These are phyloP conservation scores for Drosophila trichaetosa DNA, from an alignment of 2,888 invertebrate species.

Conservation along the genomic window DNA sequence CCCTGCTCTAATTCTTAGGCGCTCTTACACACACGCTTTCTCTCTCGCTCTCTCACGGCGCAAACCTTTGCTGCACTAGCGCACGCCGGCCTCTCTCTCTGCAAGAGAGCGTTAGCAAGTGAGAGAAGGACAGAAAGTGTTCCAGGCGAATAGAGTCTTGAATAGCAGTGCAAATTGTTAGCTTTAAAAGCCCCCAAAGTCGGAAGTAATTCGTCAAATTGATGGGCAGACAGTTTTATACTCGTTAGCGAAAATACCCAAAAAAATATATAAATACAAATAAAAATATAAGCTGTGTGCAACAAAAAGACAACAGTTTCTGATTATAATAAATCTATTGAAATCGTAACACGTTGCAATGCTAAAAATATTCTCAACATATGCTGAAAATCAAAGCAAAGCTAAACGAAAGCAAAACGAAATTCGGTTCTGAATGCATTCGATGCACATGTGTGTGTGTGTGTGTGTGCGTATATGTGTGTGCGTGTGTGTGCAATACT, in stretches of 20 bases:
- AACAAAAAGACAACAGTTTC: not conserved
- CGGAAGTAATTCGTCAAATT: constrained; percentile 73
- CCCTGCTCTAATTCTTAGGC: not conserved
- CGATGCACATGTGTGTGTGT: not conserved
- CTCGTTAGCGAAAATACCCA: constrained; percentile 35
- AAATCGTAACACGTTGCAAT: not conserved
- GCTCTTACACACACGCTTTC: not conserved
- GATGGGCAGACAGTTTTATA: constrained; percentile 59
- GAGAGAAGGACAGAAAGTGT: constrained; percentile 3
- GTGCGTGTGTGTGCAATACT: not conserved
- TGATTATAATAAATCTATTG: constrained; percentile 3
- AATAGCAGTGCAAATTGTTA: constrained; percentile 56
- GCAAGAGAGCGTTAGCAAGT: not conserved
- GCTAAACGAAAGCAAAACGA: not conserved
- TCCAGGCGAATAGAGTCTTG: constrained; percentile 11
- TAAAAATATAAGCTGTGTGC: constrained; percentile 1
- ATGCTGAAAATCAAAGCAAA: not conserved
- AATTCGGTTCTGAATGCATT: constrained; percentile 2
- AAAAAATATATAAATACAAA: constrained; percentile 21
- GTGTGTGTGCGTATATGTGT: not conserved
- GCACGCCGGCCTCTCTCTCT: constrained; percentile 27
- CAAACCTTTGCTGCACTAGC: constrained; percentile 20
- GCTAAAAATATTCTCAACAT: not conserved
- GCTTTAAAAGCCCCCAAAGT: constrained; percentile 59
- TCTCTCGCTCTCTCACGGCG: constrained; percentile 35